Evolutionary conservation across 2,797 vertebrate species (phyloP).

Genomic region (Cryptoblepharus egeriae): DNA sequence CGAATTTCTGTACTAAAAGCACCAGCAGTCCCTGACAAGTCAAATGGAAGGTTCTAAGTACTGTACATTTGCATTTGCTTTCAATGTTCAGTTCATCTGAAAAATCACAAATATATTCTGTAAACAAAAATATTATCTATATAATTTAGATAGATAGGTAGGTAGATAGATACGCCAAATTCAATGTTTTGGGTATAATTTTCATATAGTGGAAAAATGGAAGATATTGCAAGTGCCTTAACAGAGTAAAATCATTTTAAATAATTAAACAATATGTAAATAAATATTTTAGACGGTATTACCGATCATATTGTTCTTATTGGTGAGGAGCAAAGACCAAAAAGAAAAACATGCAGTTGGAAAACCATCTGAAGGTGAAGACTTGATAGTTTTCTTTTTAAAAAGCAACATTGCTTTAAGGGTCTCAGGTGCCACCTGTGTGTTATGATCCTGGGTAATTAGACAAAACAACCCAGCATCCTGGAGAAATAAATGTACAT

Average conservation of each 20-base stretch:
- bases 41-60: neutral
- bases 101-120: neutral
- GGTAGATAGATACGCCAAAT: too few species aligned
- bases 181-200: neutral
- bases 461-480: neutral
- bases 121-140: neutral
- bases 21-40: neutral
- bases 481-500: neutral
- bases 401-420: slow-evolving; percentile 3
- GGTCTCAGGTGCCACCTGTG: neutral
- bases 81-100: neutral
- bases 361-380: neutral
- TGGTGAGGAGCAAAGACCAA: neutral
- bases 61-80: neutral
- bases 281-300: neutral
- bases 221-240: slow-evolving; percentile 3
- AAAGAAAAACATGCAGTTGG: neutral
- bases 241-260: too few species aligned
- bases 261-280: too few species aligned
- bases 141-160: neutral
- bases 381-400: neutral
- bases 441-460: neutral
- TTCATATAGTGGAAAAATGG: neutral
- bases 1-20: neutral
- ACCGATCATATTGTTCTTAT: neutral